Conservation (phyloP, 2,113 vertebrate species). For the Forbesichthys papilliferus region DNA sequence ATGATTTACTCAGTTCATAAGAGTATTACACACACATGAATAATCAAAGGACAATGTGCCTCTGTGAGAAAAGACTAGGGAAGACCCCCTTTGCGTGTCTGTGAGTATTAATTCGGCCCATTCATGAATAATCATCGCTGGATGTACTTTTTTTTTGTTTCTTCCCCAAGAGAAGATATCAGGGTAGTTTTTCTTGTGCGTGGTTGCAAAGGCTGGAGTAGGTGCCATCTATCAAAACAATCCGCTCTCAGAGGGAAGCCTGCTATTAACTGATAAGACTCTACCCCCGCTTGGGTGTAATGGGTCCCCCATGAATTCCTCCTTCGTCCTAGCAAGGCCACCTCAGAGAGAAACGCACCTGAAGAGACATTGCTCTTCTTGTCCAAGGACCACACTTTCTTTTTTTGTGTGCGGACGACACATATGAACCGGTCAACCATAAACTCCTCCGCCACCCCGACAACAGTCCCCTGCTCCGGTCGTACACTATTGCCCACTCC, state of each 20-base stretch:
- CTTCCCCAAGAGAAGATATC: constrained; percentile 50
- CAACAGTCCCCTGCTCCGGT: too few species aligned
- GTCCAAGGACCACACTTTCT: background rate
- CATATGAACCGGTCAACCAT: too few species aligned
- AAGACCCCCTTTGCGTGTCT: background rate
- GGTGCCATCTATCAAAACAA: constrained; percentile 79
- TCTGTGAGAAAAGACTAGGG: constrained; percentile 6
- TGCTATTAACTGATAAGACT: constrained; percentile 79
- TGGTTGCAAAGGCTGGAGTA: constrained; percentile 56
- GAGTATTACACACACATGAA: too few species aligned
- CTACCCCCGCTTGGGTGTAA: constrained; percentile 64
- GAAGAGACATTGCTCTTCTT: constrained; percentile 15
- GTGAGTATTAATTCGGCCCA: background rate
- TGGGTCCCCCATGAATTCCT: constrained; percentile 73
- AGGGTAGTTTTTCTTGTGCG: constrained; percentile 39
- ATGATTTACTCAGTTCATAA: background rate
- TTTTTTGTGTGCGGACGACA: background rate
- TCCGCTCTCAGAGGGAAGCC: constrained; percentile 73
- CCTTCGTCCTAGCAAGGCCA: constrained; percentile 55
- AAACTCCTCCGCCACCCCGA: too few species aligned
- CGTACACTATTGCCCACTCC: background rate
- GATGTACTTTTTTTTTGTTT: constrained; percentile 35
- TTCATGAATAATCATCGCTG: constrained; percentile 46
- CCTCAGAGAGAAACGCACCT: constrained; percentile 45
- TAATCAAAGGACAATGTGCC: constrained; percentile 15